Base-by-base conservation (phyloP, 2,888 invertebrate species). In the Thereva nobilitata region DNA sequence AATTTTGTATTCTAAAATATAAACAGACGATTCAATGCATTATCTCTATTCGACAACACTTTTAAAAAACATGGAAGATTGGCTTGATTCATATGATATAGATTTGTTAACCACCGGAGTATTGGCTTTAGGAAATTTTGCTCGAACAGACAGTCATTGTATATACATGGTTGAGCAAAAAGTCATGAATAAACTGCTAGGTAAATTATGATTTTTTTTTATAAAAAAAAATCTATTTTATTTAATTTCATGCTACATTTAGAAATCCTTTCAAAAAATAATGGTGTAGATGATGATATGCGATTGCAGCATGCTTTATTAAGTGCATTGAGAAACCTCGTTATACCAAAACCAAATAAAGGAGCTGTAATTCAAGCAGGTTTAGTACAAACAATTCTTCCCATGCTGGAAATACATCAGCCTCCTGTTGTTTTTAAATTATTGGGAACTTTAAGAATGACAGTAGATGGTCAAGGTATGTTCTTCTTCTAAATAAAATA, bases 41-140 rank as follows among this genome's bases (percentile, higher is more conserved):
- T 82, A 87, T 61, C 82, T 95, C n/a, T 95, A 93, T 78, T 85
- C 87, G 50, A 86, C 89, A 57, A 71, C 89, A 87, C 7, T 95
- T 88, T 78, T 82, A 80, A 73, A 89, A 86, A 77, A 83, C 1
- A 87, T 91, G 82, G 85, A 91, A 59, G 83, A 85, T 41, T 95
- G 95, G 95, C 82, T 95, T 71, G 86, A 88, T 67, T 86, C 88
- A 0, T 80, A 84, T 34, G 88, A 91, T 76, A 86, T 87, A 70
- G 90, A 92, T 77, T 82, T 95, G 34, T 83, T 91, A 74, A 87
- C 89, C n/a, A 90, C 93, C 0, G 93, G 91, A 0, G 89, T 93
- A 4, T 82, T 95, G 70, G 93, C 93, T 0, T 84, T 95, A 72
- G 95, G 93, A 1, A 95, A 95, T 83, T 95, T 95, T 80, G 95